These are phyloP conservation scores for Maconellicoccus hirsutus DNA, from an alignment of 1,140 invertebrate genomes.

Conservation along the genomic window DNA sequence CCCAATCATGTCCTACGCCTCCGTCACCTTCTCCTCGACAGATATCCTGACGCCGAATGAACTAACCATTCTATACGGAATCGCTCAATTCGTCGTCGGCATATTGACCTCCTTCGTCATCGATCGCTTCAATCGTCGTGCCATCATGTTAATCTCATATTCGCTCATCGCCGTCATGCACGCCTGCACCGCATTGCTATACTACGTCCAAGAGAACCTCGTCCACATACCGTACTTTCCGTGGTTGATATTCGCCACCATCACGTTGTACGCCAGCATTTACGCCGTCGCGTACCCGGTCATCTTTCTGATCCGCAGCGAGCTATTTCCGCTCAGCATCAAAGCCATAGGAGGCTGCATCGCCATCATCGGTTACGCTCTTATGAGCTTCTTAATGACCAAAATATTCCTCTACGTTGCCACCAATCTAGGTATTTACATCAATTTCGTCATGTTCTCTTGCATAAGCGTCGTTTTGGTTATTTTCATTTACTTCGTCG, in stretches of 20 bases:
- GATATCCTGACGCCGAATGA: slow-evolving; percentile 10
- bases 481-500: slow-evolving; percentile 45
- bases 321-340: slow-evolving; percentile 48
- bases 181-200: slow-evolving; percentile 32
- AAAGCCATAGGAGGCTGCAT: slow-evolving; percentile 43
- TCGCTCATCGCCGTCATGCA: slow-evolving; percentile 37
- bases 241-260: neutral
- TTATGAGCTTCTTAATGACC: slow-evolving; percentile 55
- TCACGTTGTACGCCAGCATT: neutral
- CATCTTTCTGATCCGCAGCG: slow-evolving; percentile 44
- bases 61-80: neutral
- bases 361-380: slow-evolving; percentile 36
- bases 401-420: slow-evolving; percentile 54
- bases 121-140: slow-evolving; percentile 29
- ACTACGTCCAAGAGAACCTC: slow-evolving; percentile 39
- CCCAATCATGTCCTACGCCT: slow-evolving; percentile 29
- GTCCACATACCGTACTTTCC: slow-evolving; percentile 18
- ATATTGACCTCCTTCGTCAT: slow-evolving; percentile 44
- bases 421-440: slow-evolving; percentile 47
- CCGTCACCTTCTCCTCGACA: slow-evolving; percentile 33
- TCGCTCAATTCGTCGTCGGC: slow-evolving; percentile 39
- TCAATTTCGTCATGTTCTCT: slow-evolving; percentile 69
- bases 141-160: slow-evolving; percentile 37
- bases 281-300: slow-evolving; percentile 42
- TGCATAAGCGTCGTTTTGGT: slow-evolving; percentile 48